These are phyloP conservation scores for Halotydeus destructor DNA, from an alignment of 1,140 invertebrate species.

Conservation along the genomic window DNA sequence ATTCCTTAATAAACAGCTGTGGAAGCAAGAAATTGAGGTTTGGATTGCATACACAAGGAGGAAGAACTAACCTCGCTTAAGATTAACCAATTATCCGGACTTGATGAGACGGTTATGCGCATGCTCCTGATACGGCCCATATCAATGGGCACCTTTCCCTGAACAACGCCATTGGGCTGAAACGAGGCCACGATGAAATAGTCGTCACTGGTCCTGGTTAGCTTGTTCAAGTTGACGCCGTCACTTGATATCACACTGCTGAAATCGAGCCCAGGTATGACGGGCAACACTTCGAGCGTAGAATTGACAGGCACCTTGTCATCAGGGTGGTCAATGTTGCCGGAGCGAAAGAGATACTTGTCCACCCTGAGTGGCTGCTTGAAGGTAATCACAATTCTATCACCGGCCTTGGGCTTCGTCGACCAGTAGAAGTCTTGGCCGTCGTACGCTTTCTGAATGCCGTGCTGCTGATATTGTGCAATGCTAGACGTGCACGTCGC, in stretches of 20 bases:
- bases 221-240: slow-evolving; percentile 1
- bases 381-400: slow-evolving; percentile 61
- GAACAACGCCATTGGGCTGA: slow-evolving; percentile 45
- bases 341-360: slow-evolving; percentile 69
- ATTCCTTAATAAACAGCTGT: too few species aligned
- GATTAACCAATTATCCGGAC: slow-evolving; percentile 72
- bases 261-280: slow-evolving; percentile 5
- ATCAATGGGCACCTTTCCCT: slow-evolving; percentile 42
- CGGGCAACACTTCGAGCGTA: slow-evolving; percentile 54
- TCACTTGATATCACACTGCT: neutral
- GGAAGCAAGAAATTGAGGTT: too few species aligned
- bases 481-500: slow-evolving; percentile 52
- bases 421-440: slow-evolving; percentile 87
- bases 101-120: slow-evolving; percentile 48
- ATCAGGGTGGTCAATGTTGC: slow-evolving; percentile 70
- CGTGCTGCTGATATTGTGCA: slow-evolving; percentile 60
- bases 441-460: slow-evolving; percentile 55
- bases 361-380: slow-evolving; percentile 46
- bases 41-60: too few species aligned
- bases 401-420: slow-evolving; percentile 55
- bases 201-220: slow-evolving; percentile 39
- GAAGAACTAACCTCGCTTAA: slow-evolving; percentile 53
- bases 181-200: slow-evolving; percentile 47
- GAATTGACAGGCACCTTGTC: slow-evolving; percentile 73
- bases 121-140: slow-evolving; percentile 46